These are phyloP conservation scores for Strigamia maritima DNA, from an alignment of 2,888 invertebrate species.

Conservation along the genomic window DNA sequence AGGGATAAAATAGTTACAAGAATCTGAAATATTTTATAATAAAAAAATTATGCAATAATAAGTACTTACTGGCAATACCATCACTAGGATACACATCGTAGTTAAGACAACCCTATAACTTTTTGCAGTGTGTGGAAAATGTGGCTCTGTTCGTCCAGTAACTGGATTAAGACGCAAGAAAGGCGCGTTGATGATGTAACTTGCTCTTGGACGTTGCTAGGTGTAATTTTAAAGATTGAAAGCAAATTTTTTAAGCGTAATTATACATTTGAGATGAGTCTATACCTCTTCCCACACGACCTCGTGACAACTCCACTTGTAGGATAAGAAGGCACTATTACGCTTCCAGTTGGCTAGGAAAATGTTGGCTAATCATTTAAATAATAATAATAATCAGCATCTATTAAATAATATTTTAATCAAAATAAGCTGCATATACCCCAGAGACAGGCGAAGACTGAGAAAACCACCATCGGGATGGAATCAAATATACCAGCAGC, in stretches of 20 bases:
- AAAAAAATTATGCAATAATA: background rate
- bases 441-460: background rate
- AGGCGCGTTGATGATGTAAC: constrained; percentile 1
- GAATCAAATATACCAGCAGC: constrained; percentile 55
- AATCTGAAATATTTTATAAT: background rate
- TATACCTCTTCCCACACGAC: constrained; percentile 1
- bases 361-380: background rate
- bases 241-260: background rate
- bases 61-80: background rate
- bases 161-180: constrained; percentile 13
- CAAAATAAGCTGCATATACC: background rate
- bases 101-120: background rate
- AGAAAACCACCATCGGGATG: background rate
- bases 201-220: background rate
- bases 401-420: no score
- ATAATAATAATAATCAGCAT: no score
- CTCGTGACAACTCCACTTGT: constrained; percentile 11
- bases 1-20: background rate
- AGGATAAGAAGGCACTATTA: background rate
- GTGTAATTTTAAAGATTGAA: background rate
- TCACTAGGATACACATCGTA: background rate
- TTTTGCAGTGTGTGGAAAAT: constrained; percentile 1
- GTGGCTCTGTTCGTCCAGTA: constrained; percentile 13
- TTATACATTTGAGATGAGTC: no score
- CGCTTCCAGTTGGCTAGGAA: constrained; percentile 17